Evolutionary conservation across 2,797 vertebrate genomes (phyloP).

Genomic region (Microhierax caerulescens): DNA sequence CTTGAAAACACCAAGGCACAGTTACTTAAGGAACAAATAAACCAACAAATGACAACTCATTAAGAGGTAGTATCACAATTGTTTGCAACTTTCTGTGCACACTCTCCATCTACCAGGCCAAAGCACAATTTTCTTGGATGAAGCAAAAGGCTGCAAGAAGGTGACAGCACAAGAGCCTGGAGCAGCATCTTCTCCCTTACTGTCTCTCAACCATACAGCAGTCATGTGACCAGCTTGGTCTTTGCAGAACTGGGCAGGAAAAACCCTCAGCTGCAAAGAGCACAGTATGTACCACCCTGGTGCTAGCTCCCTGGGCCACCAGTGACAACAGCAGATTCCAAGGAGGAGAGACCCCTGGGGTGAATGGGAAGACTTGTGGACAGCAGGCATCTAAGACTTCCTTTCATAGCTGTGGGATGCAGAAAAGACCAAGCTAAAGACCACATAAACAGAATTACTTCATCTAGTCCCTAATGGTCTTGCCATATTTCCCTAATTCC

Average conservation of each 20-base stretch:
- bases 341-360: background rate
- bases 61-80: background rate
- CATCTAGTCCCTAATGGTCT: background rate
- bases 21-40: background rate
- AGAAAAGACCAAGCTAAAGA: background rate
- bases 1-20: background rate
- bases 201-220: background rate
- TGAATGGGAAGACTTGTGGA: fast-evolving
- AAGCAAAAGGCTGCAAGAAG: background rate
- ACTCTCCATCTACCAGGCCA: background rate
- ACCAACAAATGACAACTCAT: background rate
- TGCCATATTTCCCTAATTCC: background rate
- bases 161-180: background rate
- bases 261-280: background rate
- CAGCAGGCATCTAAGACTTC: background rate
- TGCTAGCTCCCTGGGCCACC: background rate
- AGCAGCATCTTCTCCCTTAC: background rate
- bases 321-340: background rate
- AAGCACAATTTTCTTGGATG: background rate
- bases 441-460: background rate
- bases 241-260: background rate
- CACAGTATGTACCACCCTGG: background rate
- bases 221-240: background rate
- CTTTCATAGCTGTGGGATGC: background rate
- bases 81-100: background rate